Evolutionary conservation across 1,140 invertebrate genomes (phyloP), one percentile per base, ranked within the genome.

Genomic region (Papilio aristodemus): DNA sequence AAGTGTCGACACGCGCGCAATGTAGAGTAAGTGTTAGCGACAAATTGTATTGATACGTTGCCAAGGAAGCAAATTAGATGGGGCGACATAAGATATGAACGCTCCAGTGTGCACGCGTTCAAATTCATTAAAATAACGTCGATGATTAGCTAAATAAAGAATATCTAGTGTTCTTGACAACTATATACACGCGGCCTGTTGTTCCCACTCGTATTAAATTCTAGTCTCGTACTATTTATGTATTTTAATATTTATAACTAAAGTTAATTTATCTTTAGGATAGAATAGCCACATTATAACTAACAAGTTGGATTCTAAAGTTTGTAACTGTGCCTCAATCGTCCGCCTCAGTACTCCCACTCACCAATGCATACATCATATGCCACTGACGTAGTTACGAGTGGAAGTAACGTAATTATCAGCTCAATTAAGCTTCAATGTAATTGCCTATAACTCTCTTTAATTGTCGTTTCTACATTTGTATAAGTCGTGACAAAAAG

Each of bases 351-450:
- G n/a, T n/a, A n/a, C 14, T 50, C n/a, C 8, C 14, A 17, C 4
- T 7, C 22, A 22, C 22, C 22, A 57, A 27, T 27, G 22, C 54
- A 57, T 57, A 57, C 25, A 57, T 62, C 59, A 62, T 22, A n/a
- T 62, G 27, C n/a, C 38, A 37, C 36, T 62, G 59, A 38, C 59
- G 59, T 62, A 62, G 5, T 59, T 38, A 62, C 59, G 59, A 17
- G 1, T 39, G 59, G 36, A 62, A 62, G 59, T 37, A 62, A 62
- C 17, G 14, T 37, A 22, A 62, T 62, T 62, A 62, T 37, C 59
- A 39, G 59, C 59, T 62, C 59, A 62, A 62, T 62, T 62, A 62
- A 62, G 59, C 36, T 39, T 10, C 32, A 8, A 38, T 62, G 58
- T 60, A 60, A 60, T 60, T 36, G 59, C 27, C 59, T 11, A 38